Conservation (phyloP, 2,888 invertebrate species). For the Patella pellucida region DNA sequence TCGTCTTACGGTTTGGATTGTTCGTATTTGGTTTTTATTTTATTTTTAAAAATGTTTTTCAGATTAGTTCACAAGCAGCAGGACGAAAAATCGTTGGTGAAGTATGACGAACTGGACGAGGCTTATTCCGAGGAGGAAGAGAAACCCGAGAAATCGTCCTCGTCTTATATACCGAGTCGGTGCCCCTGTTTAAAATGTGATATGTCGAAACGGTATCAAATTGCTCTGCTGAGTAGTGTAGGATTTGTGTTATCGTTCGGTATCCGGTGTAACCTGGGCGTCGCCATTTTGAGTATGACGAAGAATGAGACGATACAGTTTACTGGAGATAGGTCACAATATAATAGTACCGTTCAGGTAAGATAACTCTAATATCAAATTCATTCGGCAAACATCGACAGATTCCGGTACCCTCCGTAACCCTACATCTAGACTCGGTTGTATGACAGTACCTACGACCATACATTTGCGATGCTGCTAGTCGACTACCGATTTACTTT, state of each 20-base stretch:
- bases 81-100: conserved; percentile 65
- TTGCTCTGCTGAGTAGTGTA: conserved; percentile 72
- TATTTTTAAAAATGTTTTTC: conserved; percentile 33
- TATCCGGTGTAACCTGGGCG: conserved; percentile 98
- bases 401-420: too few relatives aligned
- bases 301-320: conserved; percentile 51
- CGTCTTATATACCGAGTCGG: conserved; percentile 17
- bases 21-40: too few relatives aligned
- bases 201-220: conserved; percentile 64
- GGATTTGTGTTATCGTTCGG: conserved; percentile 78
- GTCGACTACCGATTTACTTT: too few relatives aligned
- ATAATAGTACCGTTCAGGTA: background rate
- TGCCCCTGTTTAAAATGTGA: conserved; percentile 51
- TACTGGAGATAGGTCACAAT: conserved; percentile 33
- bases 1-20: too few relatives aligned
- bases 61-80: conserved; percentile 58
- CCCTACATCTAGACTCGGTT: too few relatives aligned
- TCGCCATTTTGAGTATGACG: conserved; percentile 88
- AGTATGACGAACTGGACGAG: conserved; percentile 68
- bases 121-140: conserved; percentile 59
- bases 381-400: too few relatives aligned
- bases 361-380: background rate
- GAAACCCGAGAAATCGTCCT: conserved; percentile 29
- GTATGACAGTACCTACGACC: too few relatives aligned
- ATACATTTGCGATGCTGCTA: too few relatives aligned